phyloP scores from a whole-genome alignment of 2,888 invertebrate genomes.

The Bugulina stolonifera region DNA sequence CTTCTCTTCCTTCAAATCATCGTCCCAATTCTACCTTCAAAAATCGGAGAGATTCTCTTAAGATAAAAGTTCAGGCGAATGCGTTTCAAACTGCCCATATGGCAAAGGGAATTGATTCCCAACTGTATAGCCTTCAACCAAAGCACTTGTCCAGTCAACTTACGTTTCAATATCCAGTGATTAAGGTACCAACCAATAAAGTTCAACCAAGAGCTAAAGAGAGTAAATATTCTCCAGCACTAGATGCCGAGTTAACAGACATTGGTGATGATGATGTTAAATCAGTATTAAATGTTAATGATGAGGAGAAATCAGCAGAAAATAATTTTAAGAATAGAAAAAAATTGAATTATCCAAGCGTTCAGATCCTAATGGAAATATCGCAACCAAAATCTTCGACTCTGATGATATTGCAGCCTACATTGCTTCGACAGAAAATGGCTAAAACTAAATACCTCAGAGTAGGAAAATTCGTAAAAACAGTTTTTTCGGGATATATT shows the following conservation, averaged over 20 bases:
- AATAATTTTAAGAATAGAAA: too few relatives aligned
- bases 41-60: neutral
- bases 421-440: neutral
- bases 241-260: too few relatives aligned
- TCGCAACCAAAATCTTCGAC: neutral
- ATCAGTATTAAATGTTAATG: too few relatives aligned
- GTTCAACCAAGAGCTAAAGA: too few relatives aligned
- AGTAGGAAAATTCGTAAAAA: neutral
- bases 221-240: too few relatives aligned
- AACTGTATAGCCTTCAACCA: neutral
- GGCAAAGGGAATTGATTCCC: neutral
- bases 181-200: too few relatives aligned
- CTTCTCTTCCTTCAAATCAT: too few relatives aligned
- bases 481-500: neutral
- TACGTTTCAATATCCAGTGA: neutral
- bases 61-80: neutral
- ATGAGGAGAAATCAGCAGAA: too few relatives aligned
- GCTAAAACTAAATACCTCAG: neutral
- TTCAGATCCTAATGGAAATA: neutral
- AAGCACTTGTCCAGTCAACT: neutral
- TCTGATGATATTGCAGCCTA: neutral
- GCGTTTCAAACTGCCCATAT: neutral
- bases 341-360: too few relatives aligned
- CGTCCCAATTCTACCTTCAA: too few relatives aligned
- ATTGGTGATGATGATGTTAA: too few relatives aligned